These are phyloP conservation scores for Sarcophaga variegata DNA, from an alignment of 2,888 invertebrate genomes.

Conservation along the genomic window DNA sequence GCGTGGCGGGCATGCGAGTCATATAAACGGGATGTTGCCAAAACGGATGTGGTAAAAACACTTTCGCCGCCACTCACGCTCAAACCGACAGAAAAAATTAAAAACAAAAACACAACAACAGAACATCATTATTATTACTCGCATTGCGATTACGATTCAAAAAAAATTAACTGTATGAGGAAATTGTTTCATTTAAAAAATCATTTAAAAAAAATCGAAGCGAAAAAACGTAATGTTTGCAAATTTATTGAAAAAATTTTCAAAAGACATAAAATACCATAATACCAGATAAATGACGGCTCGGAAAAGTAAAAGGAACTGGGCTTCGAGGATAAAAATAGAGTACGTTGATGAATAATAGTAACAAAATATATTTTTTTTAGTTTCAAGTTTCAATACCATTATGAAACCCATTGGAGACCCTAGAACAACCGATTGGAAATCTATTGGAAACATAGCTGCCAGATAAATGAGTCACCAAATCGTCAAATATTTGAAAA, in stretches of 20 bases:
- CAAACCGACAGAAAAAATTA: slow-evolving; percentile 33
- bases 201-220: neutral
- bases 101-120: neutral
- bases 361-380: too few species aligned
- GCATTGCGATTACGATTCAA: slow-evolving; percentile 24
- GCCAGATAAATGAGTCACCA: too few species aligned
- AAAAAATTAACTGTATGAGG: slow-evolving; percentile 14
- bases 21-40: slow-evolving; percentile 58
- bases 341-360: too few species aligned
- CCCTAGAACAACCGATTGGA: too few species aligned
- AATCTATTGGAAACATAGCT: too few species aligned
- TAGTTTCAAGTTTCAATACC: too few species aligned
- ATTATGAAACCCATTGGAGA: too few species aligned
- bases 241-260: neutral
- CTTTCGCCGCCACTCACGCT: slow-evolving; percentile 44
- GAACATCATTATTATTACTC: slow-evolving; percentile 27
- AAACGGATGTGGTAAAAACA: slow-evolving; percentile 64
- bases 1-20: slow-evolving; percentile 12
- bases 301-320: too few species aligned
- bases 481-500: too few species aligned
- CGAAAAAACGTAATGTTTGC: slow-evolving; percentile 15
- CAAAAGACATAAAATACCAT: neutral
- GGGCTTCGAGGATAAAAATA: too few species aligned
- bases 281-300: too few species aligned
- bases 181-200: slow-evolving; percentile 57